phyloP scores from a whole-genome alignment of 2,888 invertebrate genomes.

The Apoda limacodes region DNA sequence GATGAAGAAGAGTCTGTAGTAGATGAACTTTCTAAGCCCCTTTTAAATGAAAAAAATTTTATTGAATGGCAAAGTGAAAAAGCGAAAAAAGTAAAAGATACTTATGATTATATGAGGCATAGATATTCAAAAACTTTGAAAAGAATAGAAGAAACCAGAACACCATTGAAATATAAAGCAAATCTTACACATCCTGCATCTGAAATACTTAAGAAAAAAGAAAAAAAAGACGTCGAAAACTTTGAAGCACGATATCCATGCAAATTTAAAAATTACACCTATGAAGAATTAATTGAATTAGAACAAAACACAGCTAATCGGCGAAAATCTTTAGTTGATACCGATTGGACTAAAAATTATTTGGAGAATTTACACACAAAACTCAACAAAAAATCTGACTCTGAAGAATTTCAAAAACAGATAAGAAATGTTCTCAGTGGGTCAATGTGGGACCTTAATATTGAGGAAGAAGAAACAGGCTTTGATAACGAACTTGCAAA shows the following conservation, averaged over 20 bases:
- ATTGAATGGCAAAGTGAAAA: slow-evolving; percentile 71
- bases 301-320: slow-evolving; percentile 37
- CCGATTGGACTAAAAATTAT: slow-evolving; percentile 57
- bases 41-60: slow-evolving; percentile 56
- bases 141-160: slow-evolving; percentile 38
- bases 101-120: slow-evolving; percentile 46
- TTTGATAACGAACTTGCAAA: slow-evolving; percentile 62
- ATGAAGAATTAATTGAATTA: slow-evolving; percentile 42
- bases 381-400: slow-evolving; percentile 43
- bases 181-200: too few species aligned
- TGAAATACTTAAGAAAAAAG: slow-evolving; percentile 25
- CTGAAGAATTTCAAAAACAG: slow-evolving; percentile 58
- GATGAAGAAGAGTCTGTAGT: slow-evolving; percentile 39
- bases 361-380: slow-evolving; percentile 59
- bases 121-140: slow-evolving; percentile 47
- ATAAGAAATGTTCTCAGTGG: slow-evolving; percentile 57
- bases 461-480: slow-evolving; percentile 61
- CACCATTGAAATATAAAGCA: slow-evolving; percentile 23
- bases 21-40: slow-evolving; percentile 50
- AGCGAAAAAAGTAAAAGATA: slow-evolving; percentile 48
- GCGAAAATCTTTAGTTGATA: slow-evolving; percentile 33
- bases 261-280: slow-evolving; percentile 46
- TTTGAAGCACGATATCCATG: slow-evolving; percentile 43
- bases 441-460: slow-evolving; percentile 64
- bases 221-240: slow-evolving; percentile 42